phyloP scores from a whole-genome alignment of 1,140 invertebrate species.

The Orussus abietinus region DNA sequence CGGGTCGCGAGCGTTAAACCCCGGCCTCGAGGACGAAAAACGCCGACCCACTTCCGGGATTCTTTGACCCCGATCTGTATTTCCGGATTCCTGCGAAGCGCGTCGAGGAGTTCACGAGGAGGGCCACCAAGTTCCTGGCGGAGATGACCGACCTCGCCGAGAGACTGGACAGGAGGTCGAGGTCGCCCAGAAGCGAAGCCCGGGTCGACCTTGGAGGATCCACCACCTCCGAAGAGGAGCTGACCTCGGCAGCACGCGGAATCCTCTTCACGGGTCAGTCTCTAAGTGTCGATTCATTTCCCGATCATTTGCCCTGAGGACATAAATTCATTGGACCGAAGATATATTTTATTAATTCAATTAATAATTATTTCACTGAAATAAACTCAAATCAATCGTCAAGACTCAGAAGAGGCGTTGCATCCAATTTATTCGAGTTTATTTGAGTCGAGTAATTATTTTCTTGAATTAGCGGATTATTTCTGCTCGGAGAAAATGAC shows the following conservation, averaged over 20 bases:
- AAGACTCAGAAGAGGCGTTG: too few relatives aligned
- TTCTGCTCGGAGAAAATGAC: too few relatives aligned
- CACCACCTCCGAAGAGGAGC: conserved; percentile 32
- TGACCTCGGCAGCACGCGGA: conserved; percentile 27
- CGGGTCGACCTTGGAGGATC: conserved; percentile 32
- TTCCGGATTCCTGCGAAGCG: conserved; percentile 46
- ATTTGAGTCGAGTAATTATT: too few relatives aligned
- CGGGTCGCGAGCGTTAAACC: conserved; percentile 3
- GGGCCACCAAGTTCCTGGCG: conserved; percentile 51
- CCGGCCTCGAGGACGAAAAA: conserved; percentile 5
- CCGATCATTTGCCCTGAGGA: conserved; percentile 7
- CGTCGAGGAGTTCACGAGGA: conserved; percentile 60
- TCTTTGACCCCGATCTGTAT: conserved; percentile 8
- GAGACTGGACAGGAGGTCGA: conserved; percentile 40
- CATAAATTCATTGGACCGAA: conserved; percentile 8
- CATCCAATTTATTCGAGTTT: too few relatives aligned
- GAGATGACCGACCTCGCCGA: conserved; percentile 57
- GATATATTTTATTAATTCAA: too few relatives aligned
- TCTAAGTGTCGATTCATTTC: conserved; percentile 6
- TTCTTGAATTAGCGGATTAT: not conserved
- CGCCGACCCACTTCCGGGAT: conserved; percentile 4
- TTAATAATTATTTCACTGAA: too few relatives aligned
- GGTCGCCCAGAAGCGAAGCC: conserved; percentile 30
- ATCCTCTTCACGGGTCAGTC: conserved; percentile 37
- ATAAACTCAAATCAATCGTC: too few relatives aligned